Evolutionary conservation across 2,888 invertebrate genomes (phyloP).

Genomic region (Amphipyra berbera): DNA sequence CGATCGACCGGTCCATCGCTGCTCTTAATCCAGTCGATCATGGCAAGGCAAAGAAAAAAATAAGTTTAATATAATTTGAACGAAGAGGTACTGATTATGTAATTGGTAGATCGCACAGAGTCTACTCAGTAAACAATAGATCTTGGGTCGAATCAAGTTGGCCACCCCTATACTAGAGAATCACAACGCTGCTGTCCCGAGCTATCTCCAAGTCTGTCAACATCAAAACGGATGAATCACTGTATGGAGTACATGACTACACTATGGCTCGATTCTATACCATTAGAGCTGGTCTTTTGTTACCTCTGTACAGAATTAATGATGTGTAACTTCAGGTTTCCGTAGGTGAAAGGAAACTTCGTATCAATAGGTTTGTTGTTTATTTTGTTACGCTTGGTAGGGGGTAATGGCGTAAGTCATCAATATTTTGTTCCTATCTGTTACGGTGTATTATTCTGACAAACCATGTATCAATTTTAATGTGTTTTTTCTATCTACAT

Average conservation of each 20-base stretch:
- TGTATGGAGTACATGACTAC: not conserved
- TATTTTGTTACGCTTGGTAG: constrained; percentile 43
- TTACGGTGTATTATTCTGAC: constrained; percentile 19
- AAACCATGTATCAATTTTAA: constrained; percentile 35
- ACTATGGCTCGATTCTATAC: not conserved
- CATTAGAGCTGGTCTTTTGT: constrained; percentile 21
- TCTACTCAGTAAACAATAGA: too few species aligned
- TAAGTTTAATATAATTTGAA: too few species aligned
- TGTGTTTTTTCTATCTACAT: constrained; percentile 13
- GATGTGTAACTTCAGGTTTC: constrained; percentile 48
- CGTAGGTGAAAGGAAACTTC: constrained; percentile 30
- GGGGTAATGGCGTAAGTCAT: constrained; percentile 45
- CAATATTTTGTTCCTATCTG: constrained; percentile 45
- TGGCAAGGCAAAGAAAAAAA: too few species aligned
- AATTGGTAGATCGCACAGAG: too few species aligned
- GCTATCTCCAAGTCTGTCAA: not conserved
- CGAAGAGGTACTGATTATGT: too few species aligned
- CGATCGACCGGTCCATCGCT: too few species aligned
- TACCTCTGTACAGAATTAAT: constrained; percentile 46
- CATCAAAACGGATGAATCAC: not conserved
- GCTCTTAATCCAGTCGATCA: too few species aligned
- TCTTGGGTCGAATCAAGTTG: too few species aligned
- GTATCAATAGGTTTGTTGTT: constrained; percentile 39
- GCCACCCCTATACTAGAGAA: too few species aligned
- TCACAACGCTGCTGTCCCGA: too few species aligned